These are phyloP conservation scores for Microtus pennsylvanicus DNA, from an alignment of 2,113 vertebrate genomes.

Conservation along the genomic window DNA sequence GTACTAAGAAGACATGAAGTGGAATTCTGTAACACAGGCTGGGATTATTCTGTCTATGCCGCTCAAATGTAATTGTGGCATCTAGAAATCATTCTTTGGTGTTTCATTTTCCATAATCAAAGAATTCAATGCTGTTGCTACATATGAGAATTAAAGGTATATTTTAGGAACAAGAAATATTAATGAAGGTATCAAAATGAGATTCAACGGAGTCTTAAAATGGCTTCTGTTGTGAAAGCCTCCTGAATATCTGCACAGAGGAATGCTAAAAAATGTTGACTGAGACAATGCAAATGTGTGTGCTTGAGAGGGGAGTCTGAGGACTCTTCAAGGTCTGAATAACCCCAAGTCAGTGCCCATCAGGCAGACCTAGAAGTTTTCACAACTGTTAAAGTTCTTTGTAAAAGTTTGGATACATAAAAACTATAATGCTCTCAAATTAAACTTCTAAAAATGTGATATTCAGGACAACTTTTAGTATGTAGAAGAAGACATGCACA, in stretches of 20 bases:
- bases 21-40: not conserved
- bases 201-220: conserved; percentile 11
- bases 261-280: not conserved
- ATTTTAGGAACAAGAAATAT: not conserved
- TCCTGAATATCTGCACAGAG: not conserved
- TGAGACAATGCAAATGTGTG: not conserved
- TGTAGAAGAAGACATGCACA: not conserved
- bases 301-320: not conserved
- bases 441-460: not conserved
- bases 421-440: not conserved
- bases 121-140: not conserved
- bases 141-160: conserved; percentile 27
- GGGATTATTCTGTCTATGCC: not conserved
- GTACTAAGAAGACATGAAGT: not conserved
- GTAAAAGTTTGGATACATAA: not conserved
- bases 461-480: not conserved
- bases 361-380: not conserved
- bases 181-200: not conserved
- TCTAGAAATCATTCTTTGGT: not conserved
- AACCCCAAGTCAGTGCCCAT: not conserved
- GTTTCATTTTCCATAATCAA: conserved; percentile 3
- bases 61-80: not conserved
- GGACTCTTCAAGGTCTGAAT: not conserved
- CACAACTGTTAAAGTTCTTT: not conserved
- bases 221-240: not conserved